A percentile compares a stretch with the other conserved stretches of the same genome.
phyloP scores from a whole-genome alignment of 2,888 invertebrate genomes.

The Diploptera punctata region DNA sequence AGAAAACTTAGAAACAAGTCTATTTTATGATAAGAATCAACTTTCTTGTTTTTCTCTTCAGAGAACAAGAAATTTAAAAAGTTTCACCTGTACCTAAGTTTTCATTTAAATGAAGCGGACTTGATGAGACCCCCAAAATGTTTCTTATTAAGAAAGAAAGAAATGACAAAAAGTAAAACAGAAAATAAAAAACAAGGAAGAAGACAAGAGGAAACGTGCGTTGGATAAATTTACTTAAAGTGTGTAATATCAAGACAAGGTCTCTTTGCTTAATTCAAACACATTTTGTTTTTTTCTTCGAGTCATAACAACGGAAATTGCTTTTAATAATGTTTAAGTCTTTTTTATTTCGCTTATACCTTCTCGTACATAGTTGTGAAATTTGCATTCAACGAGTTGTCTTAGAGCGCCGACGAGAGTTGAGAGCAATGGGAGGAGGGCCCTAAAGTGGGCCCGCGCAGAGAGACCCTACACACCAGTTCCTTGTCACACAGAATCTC shows the following conservation, averaged over 20 bases:
- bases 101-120: too few species aligned
- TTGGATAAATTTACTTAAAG: not conserved
- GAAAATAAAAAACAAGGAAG: not conserved
- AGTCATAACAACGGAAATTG: constrained; percentile 29
- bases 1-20: too few species aligned
- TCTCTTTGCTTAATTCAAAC: constrained; percentile 16
- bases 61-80: too few species aligned
- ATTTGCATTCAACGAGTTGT: constrained; percentile 30
- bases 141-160: too few species aligned
- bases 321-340: constrained; percentile 22
- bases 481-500: not conserved
- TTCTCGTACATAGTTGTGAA: constrained; percentile 2
- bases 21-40: too few species aligned
- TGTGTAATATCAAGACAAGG: not conserved
- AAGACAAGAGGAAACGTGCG: not conserved
- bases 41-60: not conserved
- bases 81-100: too few species aligned
- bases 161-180: too few species aligned
- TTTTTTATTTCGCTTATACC: constrained; percentile 5
- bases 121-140: too few species aligned
- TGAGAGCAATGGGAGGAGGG: constrained; percentile 8
- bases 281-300: constrained; percentile 21
- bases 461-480: too few species aligned
- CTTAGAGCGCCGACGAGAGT: constrained; percentile 2
- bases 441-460: constrained; percentile 21